Conservation (phyloP, 2,797 vertebrate species). For the Alosa sapidissima region DNA sequence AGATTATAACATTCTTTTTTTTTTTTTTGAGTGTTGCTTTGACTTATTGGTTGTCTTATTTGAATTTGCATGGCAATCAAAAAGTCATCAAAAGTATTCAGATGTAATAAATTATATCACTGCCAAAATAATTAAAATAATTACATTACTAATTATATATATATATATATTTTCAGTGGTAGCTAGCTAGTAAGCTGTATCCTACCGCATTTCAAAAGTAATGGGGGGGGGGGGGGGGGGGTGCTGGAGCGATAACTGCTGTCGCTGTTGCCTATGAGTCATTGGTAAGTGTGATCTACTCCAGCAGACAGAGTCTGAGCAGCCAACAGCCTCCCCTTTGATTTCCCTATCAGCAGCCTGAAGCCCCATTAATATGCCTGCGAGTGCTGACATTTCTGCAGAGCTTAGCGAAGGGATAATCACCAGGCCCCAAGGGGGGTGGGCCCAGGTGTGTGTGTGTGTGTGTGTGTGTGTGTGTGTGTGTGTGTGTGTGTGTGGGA, state of each 20-base stretch:
- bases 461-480: background rate
- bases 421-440: constrained; percentile 5
- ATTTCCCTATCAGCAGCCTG: constrained; percentile 31
- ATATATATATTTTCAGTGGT: no score
- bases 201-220: no score
- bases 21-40: no score
- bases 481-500: background rate
- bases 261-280: background rate
- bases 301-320: background rate
- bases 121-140: no score
- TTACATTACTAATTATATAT: no score
- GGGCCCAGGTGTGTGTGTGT: background rate
- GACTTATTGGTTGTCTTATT: no score
- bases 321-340: constrained; percentile 19
- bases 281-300: background rate
- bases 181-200: no score
- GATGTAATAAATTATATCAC: no score
- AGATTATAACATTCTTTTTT: no score
- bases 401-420: constrained; percentile 38
- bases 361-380: constrained; percentile 35
- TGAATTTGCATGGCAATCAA: no score
- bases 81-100: no score
- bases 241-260: background rate
- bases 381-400: constrained; percentile 39
- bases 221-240: background rate